Base-by-base conservation (phyloP, 1,140 invertebrate genomes). In the silkworm (Bombyx mori) region DNA sequence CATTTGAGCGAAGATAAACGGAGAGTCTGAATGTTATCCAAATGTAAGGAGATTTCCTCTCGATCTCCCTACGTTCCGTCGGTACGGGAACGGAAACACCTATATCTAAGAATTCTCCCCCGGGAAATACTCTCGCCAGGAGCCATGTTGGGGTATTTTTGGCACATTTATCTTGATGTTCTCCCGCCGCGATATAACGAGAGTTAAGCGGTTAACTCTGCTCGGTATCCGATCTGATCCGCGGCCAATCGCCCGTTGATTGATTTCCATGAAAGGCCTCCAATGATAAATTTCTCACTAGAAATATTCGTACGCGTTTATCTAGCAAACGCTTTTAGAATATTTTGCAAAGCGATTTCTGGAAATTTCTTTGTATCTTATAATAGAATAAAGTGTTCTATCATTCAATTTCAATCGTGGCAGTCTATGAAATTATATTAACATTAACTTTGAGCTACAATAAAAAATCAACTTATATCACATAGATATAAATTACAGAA, bases 181-280 rank as follows among this genome's bases (percentile, higher is more conserved):
- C 63, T 22, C 58, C 56, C 57, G 54, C 63, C 55, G 59, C 58
- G 60, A 62, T 64, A 62, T 75, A 73, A 77, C 71, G 65, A 73
- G 65, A 68, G 64, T 73, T 75, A 75, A 79, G 74, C 69, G 63
- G 67, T 68, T 71, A 73, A 66, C 63, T 71, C 65, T 59, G 54
- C 54, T 44, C 56, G 12, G 65, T 61, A 69, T 71, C 71, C 72
- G 65, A 54, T 61, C 62, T 68, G 65, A 63, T 58, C 55, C 60
- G 54, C 45, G 52, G 64, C 69, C 69, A 71, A 58, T 60, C 48
- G 58, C 26, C 59, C 10, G 54, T 54, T 62, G 68, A 75, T 77
- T 70, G 71, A 71, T 77, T 74, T 65, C 59, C 56, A 58, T 26
- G 66, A 57, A 52, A 44, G 9, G 50, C 10, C 6, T 1, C 10